Percentiles rank a stretch among this genome's conserved stretches.
phyloP scores from a whole-genome alignment of 2,888 invertebrate species.

The Ophion obscuratus region DNA sequence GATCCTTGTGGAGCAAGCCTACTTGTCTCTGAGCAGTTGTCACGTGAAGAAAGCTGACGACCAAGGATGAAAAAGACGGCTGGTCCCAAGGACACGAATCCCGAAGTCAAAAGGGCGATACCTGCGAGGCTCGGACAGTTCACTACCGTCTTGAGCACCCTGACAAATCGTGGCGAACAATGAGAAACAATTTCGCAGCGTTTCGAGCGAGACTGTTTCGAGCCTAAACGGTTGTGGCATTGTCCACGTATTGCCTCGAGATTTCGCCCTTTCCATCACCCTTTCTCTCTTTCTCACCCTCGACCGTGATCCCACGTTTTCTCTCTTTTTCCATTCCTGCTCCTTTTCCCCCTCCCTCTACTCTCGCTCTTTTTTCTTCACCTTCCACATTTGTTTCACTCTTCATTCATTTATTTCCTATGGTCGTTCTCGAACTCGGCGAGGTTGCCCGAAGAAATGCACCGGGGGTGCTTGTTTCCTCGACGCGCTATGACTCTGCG shows the following conservation, averaged over 20 bases:
- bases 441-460: conserved; percentile 61
- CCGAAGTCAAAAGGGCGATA: neutral
- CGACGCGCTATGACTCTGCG: conserved; percentile 80
- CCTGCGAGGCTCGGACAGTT: conserved; percentile 75
- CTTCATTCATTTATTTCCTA: conserved; percentile 49
- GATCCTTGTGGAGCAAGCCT: neutral
- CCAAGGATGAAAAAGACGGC: conserved; percentile 23
- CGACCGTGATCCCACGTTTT: conserved; percentile 37
- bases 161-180: conserved; percentile 82
- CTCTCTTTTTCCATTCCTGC: conserved; percentile 11
- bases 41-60: neutral
- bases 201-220: conserved; percentile 69
- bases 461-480: conserved; percentile 64
- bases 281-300: conserved; percentile 33
- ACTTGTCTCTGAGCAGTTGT: neutral
- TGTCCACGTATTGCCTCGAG: conserved; percentile 68
- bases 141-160: conserved; percentile 82
- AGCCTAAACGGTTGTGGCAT: conserved; percentile 79
- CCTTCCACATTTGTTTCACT: conserved; percentile 48
- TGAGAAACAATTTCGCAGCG: conserved; percentile 81
- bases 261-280: conserved; percentile 24
- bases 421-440: conserved; percentile 36
- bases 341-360: conserved; percentile 8
- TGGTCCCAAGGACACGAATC: conserved; percentile 64
- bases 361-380: conserved; percentile 42